Evolutionary conservation across 2,113 vertebrate species (phyloP).

Genomic region (Sceloporus undulatus): DNA sequence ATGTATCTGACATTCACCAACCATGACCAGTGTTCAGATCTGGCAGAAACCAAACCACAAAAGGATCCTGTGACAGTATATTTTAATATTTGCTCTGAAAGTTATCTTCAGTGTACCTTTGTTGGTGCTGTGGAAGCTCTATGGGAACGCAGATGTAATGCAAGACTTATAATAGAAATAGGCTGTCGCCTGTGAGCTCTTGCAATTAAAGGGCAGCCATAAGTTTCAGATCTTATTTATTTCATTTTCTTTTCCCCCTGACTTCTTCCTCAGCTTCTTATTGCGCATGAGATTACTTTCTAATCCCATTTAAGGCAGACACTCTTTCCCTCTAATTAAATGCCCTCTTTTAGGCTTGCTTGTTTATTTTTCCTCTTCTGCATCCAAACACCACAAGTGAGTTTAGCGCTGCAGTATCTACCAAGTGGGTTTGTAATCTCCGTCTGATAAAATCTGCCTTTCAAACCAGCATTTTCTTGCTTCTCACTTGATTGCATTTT

Average conservation of each 20-base stretch:
- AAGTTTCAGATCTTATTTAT: background rate
- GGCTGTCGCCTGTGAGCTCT: background rate
- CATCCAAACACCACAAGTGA: background rate
- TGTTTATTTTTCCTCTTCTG: background rate
- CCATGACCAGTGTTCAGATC: background rate
- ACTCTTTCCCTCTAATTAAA: background rate
- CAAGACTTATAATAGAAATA: background rate
- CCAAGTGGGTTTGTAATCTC: background rate
- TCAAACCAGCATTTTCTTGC: background rate
- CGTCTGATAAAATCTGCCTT: background rate
- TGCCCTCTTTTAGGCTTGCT: slow-evolving; percentile 16
- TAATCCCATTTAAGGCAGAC: slow-evolving; percentile 27
- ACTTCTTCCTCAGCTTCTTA: slow-evolving; percentile 27
- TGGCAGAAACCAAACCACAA: background rate
- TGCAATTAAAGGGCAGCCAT: background rate
- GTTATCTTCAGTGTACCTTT: background rate
- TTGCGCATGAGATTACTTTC: slow-evolving; percentile 12
- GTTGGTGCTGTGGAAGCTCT: slow-evolving; percentile 22
- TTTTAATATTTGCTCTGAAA: background rate
- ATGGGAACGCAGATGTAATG: slow-evolving; percentile 30
- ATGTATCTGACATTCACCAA: background rate
- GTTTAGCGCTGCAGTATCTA: background rate
- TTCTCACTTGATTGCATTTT: background rate
- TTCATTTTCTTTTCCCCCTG: slow-evolving; percentile 44
- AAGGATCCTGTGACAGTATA: background rate